A percentile compares a stretch with the other conserved stretches of the same genome.
phyloP scores from a whole-genome alignment of 1,140 invertebrate species.

The Stegodyphus mimosarum region DNA sequence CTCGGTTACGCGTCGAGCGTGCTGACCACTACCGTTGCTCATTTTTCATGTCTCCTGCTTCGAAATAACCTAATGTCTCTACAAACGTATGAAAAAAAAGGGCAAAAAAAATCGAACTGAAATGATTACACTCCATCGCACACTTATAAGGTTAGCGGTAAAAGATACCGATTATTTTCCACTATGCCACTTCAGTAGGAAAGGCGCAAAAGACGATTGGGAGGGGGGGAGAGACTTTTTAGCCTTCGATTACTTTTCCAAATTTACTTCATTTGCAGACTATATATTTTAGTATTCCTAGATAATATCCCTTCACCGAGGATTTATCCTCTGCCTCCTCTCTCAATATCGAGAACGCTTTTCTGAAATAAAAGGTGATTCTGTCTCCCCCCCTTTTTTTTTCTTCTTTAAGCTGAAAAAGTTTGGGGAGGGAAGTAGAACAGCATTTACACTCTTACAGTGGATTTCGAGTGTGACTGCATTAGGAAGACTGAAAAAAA shows the following conservation, averaged over 20 bases:
- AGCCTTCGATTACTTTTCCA: not conserved
- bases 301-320: not conserved
- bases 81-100: too few species aligned
- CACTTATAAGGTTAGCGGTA: not conserved
- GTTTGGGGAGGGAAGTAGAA: not conserved
- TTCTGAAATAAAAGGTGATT: not conserved
- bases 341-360: not conserved
- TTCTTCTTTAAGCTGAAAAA: not conserved
- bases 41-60: too few species aligned
- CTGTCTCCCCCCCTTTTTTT: not conserved
- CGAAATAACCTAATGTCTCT: too few species aligned
- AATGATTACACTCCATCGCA: too few species aligned
- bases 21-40: too few species aligned
- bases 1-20: too few species aligned
- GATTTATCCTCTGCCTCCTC: not conserved
- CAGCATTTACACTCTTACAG: not conserved
- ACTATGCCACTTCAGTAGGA: not conserved
- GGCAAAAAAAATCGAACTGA: too few species aligned
- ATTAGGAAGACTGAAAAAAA: not conserved
- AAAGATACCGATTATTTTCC: not conserved
- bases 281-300: not conserved
- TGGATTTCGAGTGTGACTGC: not conserved
- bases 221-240: not conserved
- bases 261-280: not conserved
- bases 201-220: not conserved